Conservation (phyloP, 2,797 vertebrate genomes). For the Oryzias dopingdopingensis region DNA sequence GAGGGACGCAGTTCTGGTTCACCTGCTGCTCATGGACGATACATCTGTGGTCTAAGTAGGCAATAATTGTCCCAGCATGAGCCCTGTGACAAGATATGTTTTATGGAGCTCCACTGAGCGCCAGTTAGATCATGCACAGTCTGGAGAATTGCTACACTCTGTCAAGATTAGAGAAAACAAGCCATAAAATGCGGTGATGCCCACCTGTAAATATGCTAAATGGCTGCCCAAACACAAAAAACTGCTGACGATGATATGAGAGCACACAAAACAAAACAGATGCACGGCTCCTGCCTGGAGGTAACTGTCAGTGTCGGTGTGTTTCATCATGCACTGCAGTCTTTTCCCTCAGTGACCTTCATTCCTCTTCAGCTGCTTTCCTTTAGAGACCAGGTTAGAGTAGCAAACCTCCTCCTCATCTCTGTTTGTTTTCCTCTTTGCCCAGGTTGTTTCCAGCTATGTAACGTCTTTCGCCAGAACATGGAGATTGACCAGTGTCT, state of each 20-base stretch:
- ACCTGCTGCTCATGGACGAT: slow-evolving; percentile 8
- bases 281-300: slow-evolving; percentile 9
- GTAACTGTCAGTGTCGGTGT: slow-evolving; percentile 5
- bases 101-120: slow-evolving; percentile 50
- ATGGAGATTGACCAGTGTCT: slow-evolving; percentile 99
- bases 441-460: slow-evolving; percentile 98
- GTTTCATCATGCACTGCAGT: slow-evolving; percentile 10
- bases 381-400: slow-evolving; percentile 4
- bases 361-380: neutral
- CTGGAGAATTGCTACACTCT: slow-evolving; percentile 52
- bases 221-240: slow-evolving; percentile 4
- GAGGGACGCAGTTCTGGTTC: slow-evolving; percentile 2
- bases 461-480: slow-evolving; percentile 95
- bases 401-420: neutral
- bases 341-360: slow-evolving; percentile 17
- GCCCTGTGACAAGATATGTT: slow-evolving; percentile 37
- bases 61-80: slow-evolving; percentile 35
- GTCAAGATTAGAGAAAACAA: slow-evolving; percentile 32
- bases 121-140: slow-evolving; percentile 55
- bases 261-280: slow-evolving; percentile 15
- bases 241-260: slow-evolving; percentile 14
- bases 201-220: slow-evolving; percentile 38
- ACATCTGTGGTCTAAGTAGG: slow-evolving; percentile 25
- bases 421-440: slow-evolving; percentile 7
- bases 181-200: slow-evolving; percentile 26